These are phyloP conservation scores for Bicyclus anynana DNA, from an alignment of 1,140 invertebrate species.

Conservation along the genomic window DNA sequence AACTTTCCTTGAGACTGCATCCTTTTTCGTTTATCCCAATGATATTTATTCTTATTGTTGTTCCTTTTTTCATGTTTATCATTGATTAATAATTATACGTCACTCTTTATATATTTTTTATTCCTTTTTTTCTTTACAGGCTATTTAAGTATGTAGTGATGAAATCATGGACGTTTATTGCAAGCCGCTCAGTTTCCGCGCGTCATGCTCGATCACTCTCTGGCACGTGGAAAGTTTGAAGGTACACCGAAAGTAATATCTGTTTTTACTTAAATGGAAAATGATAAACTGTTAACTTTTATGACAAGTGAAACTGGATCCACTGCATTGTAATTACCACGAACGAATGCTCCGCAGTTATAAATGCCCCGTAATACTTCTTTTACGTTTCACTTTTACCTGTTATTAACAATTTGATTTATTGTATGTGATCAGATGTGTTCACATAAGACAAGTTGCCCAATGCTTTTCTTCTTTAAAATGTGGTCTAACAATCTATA, in stretches of 20 bases:
- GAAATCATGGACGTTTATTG: not conserved
- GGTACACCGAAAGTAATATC: slow-evolving; percentile 10
- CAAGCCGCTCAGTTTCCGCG: slow-evolving; percentile 35
- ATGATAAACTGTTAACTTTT: slow-evolving; percentile 27
- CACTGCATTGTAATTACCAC: slow-evolving; percentile 24
- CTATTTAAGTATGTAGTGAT: too few relatives aligned
- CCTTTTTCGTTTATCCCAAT: too few relatives aligned
- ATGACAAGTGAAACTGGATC: slow-evolving; percentile 27
- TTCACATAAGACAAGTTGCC: too few relatives aligned
- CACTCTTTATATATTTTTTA: too few relatives aligned
- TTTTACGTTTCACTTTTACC: slow-evolving; percentile 22
- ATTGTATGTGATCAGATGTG: not conserved
- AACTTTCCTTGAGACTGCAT: too few relatives aligned
- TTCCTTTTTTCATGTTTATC: too few relatives aligned
- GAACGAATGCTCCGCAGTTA: slow-evolving; percentile 12
- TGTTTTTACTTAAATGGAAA: slow-evolving; percentile 17
- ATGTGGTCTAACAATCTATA: too few relatives aligned
- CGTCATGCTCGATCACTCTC: slow-evolving; percentile 54
- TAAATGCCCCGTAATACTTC: slow-evolving; percentile 14
- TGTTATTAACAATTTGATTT: slow-evolving; percentile 2
- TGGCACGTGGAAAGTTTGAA: slow-evolving; percentile 16
- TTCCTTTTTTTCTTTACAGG: too few relatives aligned
- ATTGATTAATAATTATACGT: too few relatives aligned
- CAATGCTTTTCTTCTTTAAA: too few relatives aligned
- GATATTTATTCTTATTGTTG: too few relatives aligned